Evolutionary conservation across 2,113 vertebrate species (phyloP).

Genomic region (Scytalopus superciliaris): DNA sequence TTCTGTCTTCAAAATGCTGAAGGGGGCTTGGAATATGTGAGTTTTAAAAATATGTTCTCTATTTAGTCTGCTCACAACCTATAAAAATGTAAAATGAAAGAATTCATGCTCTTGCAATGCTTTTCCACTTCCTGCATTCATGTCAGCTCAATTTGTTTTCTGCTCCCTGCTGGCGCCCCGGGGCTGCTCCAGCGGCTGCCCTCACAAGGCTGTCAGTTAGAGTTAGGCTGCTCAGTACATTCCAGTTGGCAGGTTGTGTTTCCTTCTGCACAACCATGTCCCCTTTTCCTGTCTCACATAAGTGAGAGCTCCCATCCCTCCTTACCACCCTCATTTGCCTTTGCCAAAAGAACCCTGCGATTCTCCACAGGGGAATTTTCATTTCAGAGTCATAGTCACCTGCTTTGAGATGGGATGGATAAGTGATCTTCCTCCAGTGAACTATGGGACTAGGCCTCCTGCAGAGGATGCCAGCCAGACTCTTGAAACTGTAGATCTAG

Average conservation of each 20-base stretch:
- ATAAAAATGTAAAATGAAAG: background rate
- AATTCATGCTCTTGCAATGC: background rate
- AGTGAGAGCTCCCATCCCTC: background rate
- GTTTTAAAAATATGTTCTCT: background rate
- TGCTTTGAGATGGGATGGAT: background rate
- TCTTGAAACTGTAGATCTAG: background rate
- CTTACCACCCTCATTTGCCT: background rate
- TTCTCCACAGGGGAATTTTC: background rate
- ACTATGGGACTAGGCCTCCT: background rate
- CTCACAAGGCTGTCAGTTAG: background rate
- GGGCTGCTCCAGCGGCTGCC: background rate
- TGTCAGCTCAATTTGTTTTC: background rate
- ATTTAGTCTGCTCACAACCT: background rate
- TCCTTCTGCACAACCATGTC: background rate
- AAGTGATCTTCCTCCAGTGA: background rate
- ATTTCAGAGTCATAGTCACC: background rate
- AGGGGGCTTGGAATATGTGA: background rate
- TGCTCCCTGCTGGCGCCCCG: background rate
- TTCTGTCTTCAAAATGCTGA: background rate
- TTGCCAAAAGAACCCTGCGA: background rate
- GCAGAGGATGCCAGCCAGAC: background rate
- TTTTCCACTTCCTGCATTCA: background rate
- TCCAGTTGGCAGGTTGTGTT: background rate
- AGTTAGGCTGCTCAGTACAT: constrained; percentile 1
- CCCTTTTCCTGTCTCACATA: background rate